Percentiles rank a stretch among this genome's conserved stretches.
These are phyloP conservation scores for Lonchura striata DNA, from an alignment of 2,113 vertebrate species.

Conservation along the genomic window DNA sequence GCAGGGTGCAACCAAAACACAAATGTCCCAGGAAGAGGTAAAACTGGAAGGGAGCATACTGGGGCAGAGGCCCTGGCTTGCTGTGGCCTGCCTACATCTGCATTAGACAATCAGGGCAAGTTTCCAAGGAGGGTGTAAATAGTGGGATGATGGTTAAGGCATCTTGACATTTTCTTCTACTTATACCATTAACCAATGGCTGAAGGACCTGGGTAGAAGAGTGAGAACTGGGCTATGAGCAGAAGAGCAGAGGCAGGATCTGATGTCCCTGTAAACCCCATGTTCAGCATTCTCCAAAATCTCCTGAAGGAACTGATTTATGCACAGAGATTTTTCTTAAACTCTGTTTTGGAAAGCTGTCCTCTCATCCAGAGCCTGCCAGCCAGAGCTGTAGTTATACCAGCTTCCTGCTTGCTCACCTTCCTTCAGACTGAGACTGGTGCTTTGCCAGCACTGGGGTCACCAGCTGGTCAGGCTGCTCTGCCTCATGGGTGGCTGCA, in stretches of 20 bases:
- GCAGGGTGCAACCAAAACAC: background rate
- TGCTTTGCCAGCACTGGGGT: background rate
- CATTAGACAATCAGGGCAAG: background rate
- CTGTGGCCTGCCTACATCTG: background rate
- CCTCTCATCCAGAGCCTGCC: background rate
- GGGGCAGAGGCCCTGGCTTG: fast-evolving
- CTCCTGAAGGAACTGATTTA: background rate
- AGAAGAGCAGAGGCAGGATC: background rate
- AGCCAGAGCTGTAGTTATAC: background rate
- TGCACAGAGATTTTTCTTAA: background rate
- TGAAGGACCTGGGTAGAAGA: background rate
- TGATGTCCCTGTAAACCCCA: background rate
- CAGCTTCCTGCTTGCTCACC: fast-evolving
- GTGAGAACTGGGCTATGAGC: background rate
- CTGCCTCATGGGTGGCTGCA: fast-evolving
- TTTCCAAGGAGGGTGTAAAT: background rate
- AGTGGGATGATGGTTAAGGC: background rate
- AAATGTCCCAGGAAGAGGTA: background rate
- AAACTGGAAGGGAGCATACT: background rate
- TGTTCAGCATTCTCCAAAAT: background rate
- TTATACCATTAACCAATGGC: fast-evolving
- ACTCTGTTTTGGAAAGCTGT: background rate
- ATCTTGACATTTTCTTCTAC: background rate
- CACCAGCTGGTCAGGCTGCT: background rate
- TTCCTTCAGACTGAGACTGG: background rate